These are phyloP conservation scores for Argentina silus DNA, from an alignment of 2,797 vertebrate genomes.

Conservation along the genomic window DNA sequence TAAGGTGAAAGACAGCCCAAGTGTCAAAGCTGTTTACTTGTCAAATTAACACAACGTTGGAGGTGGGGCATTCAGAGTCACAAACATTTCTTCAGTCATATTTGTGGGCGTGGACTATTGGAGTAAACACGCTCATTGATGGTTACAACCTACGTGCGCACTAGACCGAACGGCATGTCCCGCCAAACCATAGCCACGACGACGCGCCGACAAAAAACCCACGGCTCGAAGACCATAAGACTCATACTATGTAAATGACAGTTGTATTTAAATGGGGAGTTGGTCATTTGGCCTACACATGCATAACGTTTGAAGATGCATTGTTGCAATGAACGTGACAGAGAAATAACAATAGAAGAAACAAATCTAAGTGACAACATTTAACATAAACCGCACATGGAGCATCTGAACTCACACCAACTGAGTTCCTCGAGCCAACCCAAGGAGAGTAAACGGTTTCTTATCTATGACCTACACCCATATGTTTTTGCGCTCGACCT, in stretches of 20 bases:
- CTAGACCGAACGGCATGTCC: background rate
- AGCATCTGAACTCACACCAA: slow-evolving; percentile 8
- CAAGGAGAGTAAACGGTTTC: slow-evolving; percentile 56
- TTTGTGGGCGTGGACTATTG: slow-evolving; percentile 47
- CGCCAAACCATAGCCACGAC: background rate
- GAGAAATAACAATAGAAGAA: too few relatives aligned
- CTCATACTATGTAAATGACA: background rate
- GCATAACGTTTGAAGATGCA: background rate
- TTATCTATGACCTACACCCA: slow-evolving; percentile 69
- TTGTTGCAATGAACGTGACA: background rate
- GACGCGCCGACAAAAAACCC: background rate
- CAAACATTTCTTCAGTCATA: slow-evolving; percentile 13
- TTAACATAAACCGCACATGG: slow-evolving; percentile 11
- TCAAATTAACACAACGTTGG: slow-evolving; percentile 21
- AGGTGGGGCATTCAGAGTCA: slow-evolving; percentile 41
- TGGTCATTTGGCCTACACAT: background rate
- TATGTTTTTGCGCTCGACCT: slow-evolving; percentile 53
- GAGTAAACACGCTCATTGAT: slow-evolving; percentile 38
- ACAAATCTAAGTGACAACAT: slow-evolving; percentile 32
- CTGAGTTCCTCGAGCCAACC: background rate
- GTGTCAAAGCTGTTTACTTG: slow-evolving; percentile 71
- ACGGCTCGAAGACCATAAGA: background rate
- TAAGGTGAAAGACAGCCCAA: slow-evolving; percentile 57
- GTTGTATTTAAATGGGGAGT: background rate
- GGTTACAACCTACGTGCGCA: slow-evolving; percentile 9